Conservation (phyloP, 1,140 invertebrate species). For the Rhizoglyphus robini region DNA sequence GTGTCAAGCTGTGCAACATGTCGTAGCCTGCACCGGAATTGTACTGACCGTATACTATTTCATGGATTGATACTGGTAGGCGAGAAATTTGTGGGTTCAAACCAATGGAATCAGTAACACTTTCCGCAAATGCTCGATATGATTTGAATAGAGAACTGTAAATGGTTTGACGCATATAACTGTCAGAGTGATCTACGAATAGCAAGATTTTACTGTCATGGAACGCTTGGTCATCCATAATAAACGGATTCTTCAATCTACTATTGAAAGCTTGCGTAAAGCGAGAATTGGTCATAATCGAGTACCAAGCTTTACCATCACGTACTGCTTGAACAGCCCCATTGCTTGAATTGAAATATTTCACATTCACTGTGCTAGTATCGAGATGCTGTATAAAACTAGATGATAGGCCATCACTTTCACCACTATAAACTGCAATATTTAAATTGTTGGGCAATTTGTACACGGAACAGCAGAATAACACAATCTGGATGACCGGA, state of each 20-base stretch:
- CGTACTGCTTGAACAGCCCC: conserved; percentile 10
- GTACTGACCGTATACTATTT: conserved; percentile 70
- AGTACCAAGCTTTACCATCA: conserved; percentile 17
- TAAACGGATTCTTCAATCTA: background rate
- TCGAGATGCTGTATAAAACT: conserved; percentile 2
- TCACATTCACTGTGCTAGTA: no score
- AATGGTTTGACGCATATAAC: conserved; percentile 18
- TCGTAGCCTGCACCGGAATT: conserved; percentile 47
- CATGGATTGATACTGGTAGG: conserved; percentile 44
- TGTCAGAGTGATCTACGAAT: conserved; percentile 16
- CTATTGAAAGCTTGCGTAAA: conserved; percentile 10
- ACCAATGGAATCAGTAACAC: background rate
- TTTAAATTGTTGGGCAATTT: conserved; percentile 65
- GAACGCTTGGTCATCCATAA: background rate
- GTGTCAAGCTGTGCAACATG: conserved; percentile 87
- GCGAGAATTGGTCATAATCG: conserved; percentile 6
- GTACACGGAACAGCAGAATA: conserved; percentile 85
- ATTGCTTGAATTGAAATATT: background rate
- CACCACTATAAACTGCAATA: conserved; percentile 54
- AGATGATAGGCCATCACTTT: conserved; percentile 18
- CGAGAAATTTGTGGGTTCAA: background rate
- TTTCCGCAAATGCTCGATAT: conserved; percentile 24
- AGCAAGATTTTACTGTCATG: conserved; percentile 10
- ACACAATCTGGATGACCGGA: conserved; percentile 75
- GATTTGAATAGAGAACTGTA: conserved; percentile 21